Evolutionary conservation across 2,113 vertebrate genomes (phyloP).

Genomic region (Elaphurus davidianus): DNA sequence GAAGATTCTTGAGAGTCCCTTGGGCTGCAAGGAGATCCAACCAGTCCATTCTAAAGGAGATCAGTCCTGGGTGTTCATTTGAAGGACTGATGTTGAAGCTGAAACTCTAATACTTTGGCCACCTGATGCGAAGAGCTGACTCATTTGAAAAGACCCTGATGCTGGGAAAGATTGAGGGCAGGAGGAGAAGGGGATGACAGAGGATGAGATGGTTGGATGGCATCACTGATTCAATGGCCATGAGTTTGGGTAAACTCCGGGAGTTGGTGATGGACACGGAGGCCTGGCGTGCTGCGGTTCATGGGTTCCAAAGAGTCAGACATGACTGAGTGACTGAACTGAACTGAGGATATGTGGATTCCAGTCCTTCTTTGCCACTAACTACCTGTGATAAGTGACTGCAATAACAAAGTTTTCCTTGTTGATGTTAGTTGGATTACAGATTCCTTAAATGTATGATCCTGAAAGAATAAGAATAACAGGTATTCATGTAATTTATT

Average conservation of each 20-base stretch:
- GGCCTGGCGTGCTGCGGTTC: background rate
- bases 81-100: background rate
- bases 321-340: background rate
- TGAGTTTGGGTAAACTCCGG: background rate
- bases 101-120: background rate
- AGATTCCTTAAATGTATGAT: background rate
- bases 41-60: background rate
- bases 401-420: background rate
- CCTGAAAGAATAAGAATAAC: background rate
- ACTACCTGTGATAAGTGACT: background rate
- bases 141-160: background rate
- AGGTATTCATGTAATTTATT: background rate
- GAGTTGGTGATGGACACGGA: background rate
- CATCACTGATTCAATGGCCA: background rate
- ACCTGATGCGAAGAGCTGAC: background rate
- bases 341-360: background rate
- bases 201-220: background rate
- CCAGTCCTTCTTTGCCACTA: background rate
- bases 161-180: background rate
- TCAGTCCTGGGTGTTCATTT: background rate
- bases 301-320: background rate
- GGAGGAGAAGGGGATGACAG: background rate
- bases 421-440: background rate
- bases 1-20: background rate
- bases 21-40: background rate